phyloP scores from a whole-genome alignment of 2,113 vertebrate species.

The Lanius ludovicianus region DNA sequence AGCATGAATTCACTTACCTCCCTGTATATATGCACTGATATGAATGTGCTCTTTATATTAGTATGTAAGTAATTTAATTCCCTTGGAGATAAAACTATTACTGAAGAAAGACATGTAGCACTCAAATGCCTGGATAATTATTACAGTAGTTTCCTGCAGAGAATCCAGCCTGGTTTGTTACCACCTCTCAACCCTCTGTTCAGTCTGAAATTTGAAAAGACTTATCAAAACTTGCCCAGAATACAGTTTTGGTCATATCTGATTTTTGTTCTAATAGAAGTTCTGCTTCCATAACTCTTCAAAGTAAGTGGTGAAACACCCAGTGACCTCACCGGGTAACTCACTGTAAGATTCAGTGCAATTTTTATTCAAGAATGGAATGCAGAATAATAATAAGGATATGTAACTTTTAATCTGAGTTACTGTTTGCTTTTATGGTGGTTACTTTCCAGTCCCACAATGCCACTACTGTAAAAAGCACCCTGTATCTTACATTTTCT shows the following conservation, averaged over 20 bases:
- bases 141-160: neutral
- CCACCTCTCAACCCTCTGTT: neutral
- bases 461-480: neutral
- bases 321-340: neutral
- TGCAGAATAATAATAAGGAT: neutral
- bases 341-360: neutral
- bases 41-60: neutral
- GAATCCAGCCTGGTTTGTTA: neutral
- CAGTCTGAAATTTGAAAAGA: neutral
- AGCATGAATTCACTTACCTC: neutral
- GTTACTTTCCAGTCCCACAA: neutral
- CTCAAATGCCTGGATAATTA: neutral
- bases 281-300: neutral
- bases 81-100: neutral
- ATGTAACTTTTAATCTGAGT: neutral
- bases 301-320: neutral
- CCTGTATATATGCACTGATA: neutral
- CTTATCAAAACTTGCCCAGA: neutral
- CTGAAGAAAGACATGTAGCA: neutral
- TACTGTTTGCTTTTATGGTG: neutral
- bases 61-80: neutral
- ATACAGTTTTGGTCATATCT: neutral
- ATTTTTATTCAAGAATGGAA: neutral
- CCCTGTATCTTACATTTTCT: neutral
- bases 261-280: neutral